Percentiles rank a stretch among this genome's conserved stretches.
These are phyloP conservation scores for Epizoanthus rinbou DNA, from an alignment of 92 coral and sea anemone species.

Conservation along the genomic window DNA sequence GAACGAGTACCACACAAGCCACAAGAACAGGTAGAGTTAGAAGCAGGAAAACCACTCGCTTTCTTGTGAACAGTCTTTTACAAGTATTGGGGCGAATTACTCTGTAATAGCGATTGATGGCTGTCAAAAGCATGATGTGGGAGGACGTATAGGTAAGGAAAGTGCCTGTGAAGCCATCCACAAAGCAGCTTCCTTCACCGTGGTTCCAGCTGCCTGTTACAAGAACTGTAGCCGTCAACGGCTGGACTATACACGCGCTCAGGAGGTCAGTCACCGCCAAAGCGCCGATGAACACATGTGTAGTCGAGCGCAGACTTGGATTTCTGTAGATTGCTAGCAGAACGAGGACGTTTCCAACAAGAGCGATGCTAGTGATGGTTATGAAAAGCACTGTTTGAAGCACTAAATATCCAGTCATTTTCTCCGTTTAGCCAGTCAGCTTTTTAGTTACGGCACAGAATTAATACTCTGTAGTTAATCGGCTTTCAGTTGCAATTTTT, in stretches of 20 bases:
- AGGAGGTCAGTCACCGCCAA: constrained; percentile 11
- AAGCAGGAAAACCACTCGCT: background rate
- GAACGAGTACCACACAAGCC: background rate
- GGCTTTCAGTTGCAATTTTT: no score
- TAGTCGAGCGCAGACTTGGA: background rate
- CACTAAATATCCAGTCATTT: no score
- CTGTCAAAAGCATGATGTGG: constrained; percentile 7
- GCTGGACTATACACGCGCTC: constrained; percentile 12
- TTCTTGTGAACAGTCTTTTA: constrained; percentile 3
- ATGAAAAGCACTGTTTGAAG: background rate
- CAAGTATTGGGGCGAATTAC: background rate
- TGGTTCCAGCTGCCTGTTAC: background rate
- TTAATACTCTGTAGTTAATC: no score
- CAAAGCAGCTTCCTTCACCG: background rate
- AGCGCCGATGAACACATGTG: constrained; percentile 6
- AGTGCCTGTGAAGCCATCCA: constrained; percentile 2
- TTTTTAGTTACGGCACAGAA: no score
- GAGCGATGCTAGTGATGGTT: background rate
- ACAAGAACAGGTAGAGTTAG: background rate
- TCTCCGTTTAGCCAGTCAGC: no score
- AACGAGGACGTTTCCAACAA: constrained; percentile 1
- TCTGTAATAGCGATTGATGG: constrained; percentile 7
- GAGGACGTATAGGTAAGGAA: constrained; percentile 1
- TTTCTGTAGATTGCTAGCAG: constrained; percentile 8
- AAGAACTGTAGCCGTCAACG: background rate